Evolutionary conservation across 2,113 vertebrate genomes (phyloP), one percentile per base, ranked within the genome.

Genomic region (Alectura lathami): DNA sequence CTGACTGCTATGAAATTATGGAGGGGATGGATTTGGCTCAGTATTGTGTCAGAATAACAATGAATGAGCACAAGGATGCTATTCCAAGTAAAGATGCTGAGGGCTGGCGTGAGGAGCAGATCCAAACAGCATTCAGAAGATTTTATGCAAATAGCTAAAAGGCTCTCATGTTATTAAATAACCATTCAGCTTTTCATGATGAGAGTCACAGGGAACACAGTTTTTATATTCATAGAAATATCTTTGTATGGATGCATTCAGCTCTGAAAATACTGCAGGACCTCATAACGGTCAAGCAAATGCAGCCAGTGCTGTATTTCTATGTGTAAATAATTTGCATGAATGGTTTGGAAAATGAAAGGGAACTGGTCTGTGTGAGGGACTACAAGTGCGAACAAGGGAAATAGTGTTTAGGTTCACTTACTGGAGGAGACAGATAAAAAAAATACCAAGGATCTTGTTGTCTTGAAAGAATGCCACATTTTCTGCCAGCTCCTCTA

Each of bases 191-290:
- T 3, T 81, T 90, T 86, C 64, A 17, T 76, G 51, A 51, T 75
- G 53, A 59, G 69, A 91, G 30, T 88, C 84, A 53, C 79, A 78
- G 86, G 48, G 26, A 95, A 27, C 83, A 78, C 7, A 3, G 45
- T 13, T 77, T 93, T 87, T 86, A 22, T 66, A 83, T 86, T 95
- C 70, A 83, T 63, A 57, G 57, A 54, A 75, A 54, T 88, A 40
- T n/a, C 56, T 63, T 72, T 86, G 36, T 89, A 45, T 90, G 96
- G 51, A 73, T 95, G 56, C 83, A 78, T 86, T 88, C 81, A 92
- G 36, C 74, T 85, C 62, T 82, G 91, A 76, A 89, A 87, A 74
- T 45, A 53, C 43, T 67, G 29, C 72, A 66, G 57, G 68, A 81
- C 79, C 57, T 91, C 1, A 2, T 83, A 45, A 90, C 20, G 85